Conservation (phyloP, 2,888 invertebrate genomes). For the Trichogramma evanescens region DNA sequence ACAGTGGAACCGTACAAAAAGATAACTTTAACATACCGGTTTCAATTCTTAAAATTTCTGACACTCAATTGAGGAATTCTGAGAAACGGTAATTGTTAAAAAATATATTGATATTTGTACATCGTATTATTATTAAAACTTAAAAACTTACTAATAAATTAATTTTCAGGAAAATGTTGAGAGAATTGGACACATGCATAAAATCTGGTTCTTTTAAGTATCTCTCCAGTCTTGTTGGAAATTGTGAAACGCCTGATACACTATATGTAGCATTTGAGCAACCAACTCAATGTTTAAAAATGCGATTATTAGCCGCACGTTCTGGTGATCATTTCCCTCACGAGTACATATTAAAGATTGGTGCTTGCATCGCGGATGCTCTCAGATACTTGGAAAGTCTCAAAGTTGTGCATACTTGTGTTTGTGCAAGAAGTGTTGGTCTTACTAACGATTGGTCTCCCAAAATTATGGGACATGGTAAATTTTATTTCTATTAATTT, state of each 20-base stretch:
- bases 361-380: slow-evolving; percentile 48
- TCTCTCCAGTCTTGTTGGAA: slow-evolving; percentile 67
- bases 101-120: neutral
- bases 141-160: neutral
- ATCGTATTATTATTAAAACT: neutral
- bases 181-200: slow-evolving; percentile 67
- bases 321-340: slow-evolving; percentile 38
- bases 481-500: neutral
- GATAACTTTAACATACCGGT: slow-evolving; percentile 53
- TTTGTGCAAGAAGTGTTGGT: slow-evolving; percentile 67
- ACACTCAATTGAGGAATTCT: slow-evolving; percentile 50
- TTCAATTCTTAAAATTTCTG: slow-evolving; percentile 62
- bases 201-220: slow-evolving; percentile 65
- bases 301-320: slow-evolving; percentile 50
- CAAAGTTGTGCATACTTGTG: slow-evolving; percentile 64
- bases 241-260: slow-evolving; percentile 70
- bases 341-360: slow-evolving; percentile 42
- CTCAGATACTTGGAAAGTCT: slow-evolving; percentile 47
- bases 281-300: slow-evolving; percentile 62
- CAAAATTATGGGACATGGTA: slow-evolving; percentile 66
- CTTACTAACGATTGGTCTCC: slow-evolving; percentile 60
- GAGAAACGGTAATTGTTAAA: slow-evolving; percentile 54
- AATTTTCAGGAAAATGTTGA: slow-evolving; percentile 51
- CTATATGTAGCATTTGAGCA: slow-evolving; percentile 69
- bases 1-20: slow-evolving; percentile 62